Percentiles rank a stretch among this genome's conserved stretches.
Conservation (phyloP, 2,888 invertebrate species). For the Smittia aterrima region DNA sequence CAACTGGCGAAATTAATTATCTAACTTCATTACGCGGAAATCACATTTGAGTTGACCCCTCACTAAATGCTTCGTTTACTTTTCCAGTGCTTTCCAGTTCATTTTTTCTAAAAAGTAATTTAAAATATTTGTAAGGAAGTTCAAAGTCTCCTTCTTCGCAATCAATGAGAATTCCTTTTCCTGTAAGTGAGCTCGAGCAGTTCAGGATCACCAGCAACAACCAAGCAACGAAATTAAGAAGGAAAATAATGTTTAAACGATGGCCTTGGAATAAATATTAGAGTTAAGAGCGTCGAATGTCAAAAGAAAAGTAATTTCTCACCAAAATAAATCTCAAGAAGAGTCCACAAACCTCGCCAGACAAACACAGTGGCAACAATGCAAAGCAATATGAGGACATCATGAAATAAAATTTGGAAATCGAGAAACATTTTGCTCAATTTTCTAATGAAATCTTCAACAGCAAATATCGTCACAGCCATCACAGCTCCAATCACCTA, state of each 20-base stretch:
- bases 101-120: background rate
- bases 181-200: background rate
- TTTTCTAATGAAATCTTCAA: background rate
- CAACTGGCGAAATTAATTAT: no score
- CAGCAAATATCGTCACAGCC: background rate
- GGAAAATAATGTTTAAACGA: background rate
- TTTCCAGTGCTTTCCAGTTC: background rate
- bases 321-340: background rate
- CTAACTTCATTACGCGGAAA: no score
- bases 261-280: no score
- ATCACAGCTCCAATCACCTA: background rate
- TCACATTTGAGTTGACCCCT: no score
- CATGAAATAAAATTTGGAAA: background rate
- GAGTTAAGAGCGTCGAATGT: no score
- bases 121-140: background rate
- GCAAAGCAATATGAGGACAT: background rate
- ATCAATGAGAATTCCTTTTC: background rate
- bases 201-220: background rate
- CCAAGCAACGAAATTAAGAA: background rate
- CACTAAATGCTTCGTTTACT: no score
- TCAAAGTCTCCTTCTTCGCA: background rate
- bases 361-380: conserved; percentile 1
- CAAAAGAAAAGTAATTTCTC: background rate
- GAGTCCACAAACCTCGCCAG: conserved; percentile 17
- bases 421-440: background rate